Conservation (phyloP, 2,113 vertebrate species). For the Siphamia tubifer region DNA sequence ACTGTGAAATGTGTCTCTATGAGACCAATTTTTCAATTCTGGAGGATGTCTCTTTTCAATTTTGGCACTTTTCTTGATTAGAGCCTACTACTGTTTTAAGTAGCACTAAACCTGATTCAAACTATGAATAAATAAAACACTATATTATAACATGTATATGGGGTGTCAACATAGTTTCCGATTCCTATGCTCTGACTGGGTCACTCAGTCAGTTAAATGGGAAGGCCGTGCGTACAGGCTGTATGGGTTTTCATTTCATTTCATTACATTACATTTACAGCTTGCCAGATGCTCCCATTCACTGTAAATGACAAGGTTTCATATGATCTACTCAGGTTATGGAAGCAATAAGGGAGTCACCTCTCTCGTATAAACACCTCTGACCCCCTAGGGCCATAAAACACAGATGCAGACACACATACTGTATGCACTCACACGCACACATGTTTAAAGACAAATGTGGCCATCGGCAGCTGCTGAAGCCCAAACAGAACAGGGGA, state of each 20-base stretch:
- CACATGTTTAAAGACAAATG: slow-evolving; percentile 34
- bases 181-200: slow-evolving; percentile 9
- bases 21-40: too few species aligned
- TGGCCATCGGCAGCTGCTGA: slow-evolving; percentile 6
- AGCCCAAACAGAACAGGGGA: slow-evolving; percentile 1
- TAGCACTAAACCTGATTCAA: too few species aligned
- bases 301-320: slow-evolving; percentile 69
- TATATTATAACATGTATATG: background rate
- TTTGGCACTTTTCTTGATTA: too few species aligned
- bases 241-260: slow-evolving; percentile 65
- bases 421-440: background rate
- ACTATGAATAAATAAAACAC: too few species aligned
- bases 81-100: too few species aligned
- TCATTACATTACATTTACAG: slow-evolving; percentile 70
- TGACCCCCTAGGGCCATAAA: slow-evolving; percentile 64
- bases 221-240: slow-evolving; percentile 12
- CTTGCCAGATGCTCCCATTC: slow-evolving; percentile 73
- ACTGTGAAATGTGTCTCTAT: too few species aligned
- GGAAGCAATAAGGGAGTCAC: slow-evolving; percentile 72
- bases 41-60: too few species aligned
- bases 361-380: slow-evolving; percentile 66
- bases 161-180: background rate
- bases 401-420: slow-evolving; percentile 28
- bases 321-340: slow-evolving; percentile 75
- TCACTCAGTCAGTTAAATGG: background rate